Evolutionary conservation across 2,113 vertebrate genomes (phyloP).

Genomic region (Athene cunicularia): DNA sequence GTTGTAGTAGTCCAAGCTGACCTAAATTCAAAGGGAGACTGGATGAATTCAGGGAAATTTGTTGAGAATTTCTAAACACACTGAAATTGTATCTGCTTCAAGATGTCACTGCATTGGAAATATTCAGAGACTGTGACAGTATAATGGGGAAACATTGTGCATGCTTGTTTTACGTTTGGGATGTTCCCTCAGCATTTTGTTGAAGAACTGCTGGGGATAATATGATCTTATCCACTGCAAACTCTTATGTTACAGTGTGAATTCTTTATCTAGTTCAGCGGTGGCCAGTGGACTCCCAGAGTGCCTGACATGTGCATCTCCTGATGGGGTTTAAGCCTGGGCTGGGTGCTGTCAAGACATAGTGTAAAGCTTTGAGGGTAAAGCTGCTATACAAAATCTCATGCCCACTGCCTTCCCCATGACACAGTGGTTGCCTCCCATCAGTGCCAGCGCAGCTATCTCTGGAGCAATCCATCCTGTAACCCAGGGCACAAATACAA

Average conservation of each 20-base stretch:
- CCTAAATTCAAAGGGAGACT: background rate
- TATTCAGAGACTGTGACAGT: background rate
- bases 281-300: background rate
- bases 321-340: background rate
- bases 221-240: background rate
- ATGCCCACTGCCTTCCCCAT: background rate
- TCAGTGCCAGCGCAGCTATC: background rate
- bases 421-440: rapidly evolving
- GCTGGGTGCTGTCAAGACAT: background rate
- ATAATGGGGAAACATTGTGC: background rate
- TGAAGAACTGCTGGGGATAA: background rate
- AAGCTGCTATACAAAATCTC: background rate
- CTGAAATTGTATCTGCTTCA: background rate
- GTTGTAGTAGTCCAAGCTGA: background rate
- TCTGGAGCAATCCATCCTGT: background rate
- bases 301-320: background rate
- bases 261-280: background rate
- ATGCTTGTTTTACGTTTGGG: background rate
- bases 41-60: background rate
- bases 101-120: background rate
- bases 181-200: background rate
- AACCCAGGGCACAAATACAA: background rate
- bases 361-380: background rate
- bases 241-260: background rate
- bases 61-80: background rate